Evolutionary conservation across 2,888 invertebrate genomes (phyloP), one percentile per base, ranked within the genome.

Genomic region (Brenthis ino): DNA sequence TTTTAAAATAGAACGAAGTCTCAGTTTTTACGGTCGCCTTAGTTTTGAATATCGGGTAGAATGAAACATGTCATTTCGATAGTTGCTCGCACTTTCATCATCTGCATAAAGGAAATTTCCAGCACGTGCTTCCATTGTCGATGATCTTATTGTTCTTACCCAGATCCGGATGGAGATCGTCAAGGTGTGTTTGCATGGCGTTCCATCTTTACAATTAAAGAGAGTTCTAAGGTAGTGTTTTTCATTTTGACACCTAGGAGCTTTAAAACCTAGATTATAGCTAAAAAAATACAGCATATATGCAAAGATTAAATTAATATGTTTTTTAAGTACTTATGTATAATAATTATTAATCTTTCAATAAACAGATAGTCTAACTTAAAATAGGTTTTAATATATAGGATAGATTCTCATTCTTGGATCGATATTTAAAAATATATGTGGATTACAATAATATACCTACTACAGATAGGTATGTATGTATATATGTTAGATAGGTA

Each of bases 71-170:
- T 60, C 65, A 68, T 69, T 65, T 69, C 70, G 72, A 74, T 75
- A 74, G 75, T 72, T 73, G 68, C 72, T 69, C 68, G 76, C 77
- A 78, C 78, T 80, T 75, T 78, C 78, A 78, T 78, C 83, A 83
- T 83, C 80, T 78, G 77, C 79, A 80, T 71, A 76, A 75, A 74
- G 77, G 76, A 75, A 71, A 77, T 82, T 85, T 85, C 85, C 82
- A 78, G 77, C 69, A 80, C 74, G 72, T 77, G 86, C 76, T 74
- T 84, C 79, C 82, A 80, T 88, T 88, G 83, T 87, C 66, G 33
- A 54, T 57, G 37, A 53, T 24, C 4, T 74, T 74, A 81, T 86
- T 86, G 86, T 86, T 71, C 20, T 57, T 70, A 60, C 75, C 77
- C 68, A 63, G 68, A 57, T 63, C 65, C 65, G 64, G 70, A 64